Percentiles rank a stretch among this genome's conserved stretches.
Evolutionary conservation across 1,140 invertebrate genomes (phyloP).

Genomic region (Portunus trituberculatus): DNA sequence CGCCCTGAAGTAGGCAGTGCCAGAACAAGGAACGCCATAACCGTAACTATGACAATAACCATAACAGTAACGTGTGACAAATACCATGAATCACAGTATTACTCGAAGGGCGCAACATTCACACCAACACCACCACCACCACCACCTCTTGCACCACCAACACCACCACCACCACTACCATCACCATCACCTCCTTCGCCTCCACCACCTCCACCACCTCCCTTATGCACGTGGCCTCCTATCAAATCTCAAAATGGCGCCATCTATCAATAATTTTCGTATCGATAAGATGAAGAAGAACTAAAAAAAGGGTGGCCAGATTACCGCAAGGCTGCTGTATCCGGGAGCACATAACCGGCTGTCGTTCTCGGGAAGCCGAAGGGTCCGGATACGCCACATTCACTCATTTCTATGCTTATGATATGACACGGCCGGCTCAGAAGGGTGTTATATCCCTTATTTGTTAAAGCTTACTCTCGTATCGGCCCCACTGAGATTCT

Average conservation of each 20-base stretch:
- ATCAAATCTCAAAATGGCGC: background rate
- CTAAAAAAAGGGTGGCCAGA: slow-evolving; percentile 28
- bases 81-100: slow-evolving; percentile 23
- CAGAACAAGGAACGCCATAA: slow-evolving; percentile 6
- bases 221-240: background rate
- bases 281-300: slow-evolving; percentile 33
- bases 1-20: background rate
- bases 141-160: background rate
- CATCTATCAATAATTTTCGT: slow-evolving; percentile 35
- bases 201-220: no score
- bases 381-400: slow-evolving; percentile 54
- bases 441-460: slow-evolving; percentile 58
- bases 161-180: background rate
- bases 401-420: slow-evolving; percentile 74
- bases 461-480: slow-evolving; percentile 58
- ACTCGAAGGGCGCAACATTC: background rate
- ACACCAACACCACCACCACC: background rate
- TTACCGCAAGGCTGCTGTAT: background rate
- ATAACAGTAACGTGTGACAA: slow-evolving; percentile 34
- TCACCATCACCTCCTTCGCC: background rate
- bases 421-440: slow-evolving; percentile 60
- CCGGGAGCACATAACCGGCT: background rate
- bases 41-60: slow-evolving; percentile 30
- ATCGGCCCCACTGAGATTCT: slow-evolving; percentile 28
- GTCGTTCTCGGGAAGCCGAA: background rate